phyloP scores from a whole-genome alignment of 2,797 vertebrate species.

The Poecilia wingei region DNA sequence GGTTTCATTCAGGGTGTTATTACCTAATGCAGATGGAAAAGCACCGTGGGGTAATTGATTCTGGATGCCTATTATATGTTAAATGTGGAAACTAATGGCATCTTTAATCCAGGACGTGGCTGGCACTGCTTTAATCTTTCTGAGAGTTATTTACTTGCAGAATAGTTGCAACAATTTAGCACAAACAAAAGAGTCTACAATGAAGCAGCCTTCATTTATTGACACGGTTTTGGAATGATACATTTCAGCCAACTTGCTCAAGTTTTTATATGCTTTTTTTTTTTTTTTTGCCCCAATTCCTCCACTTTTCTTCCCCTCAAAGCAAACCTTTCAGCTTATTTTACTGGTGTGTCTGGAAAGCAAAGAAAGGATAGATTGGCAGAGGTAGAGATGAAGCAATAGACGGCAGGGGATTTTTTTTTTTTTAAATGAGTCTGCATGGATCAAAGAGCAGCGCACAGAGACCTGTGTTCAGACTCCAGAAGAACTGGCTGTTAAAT shows the following conservation, averaged over 20 bases:
- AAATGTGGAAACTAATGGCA: not conserved
- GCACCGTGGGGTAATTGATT: not conserved
- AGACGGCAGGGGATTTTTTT: slow-evolving; percentile 28
- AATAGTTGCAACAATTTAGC: not conserved
- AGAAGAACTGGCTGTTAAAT: slow-evolving; percentile 62
- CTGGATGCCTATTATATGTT: not conserved
- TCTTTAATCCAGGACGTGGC: not conserved
- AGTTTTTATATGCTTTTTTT: slow-evolving; percentile 4
- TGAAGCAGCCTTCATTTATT: slow-evolving; percentile 12
- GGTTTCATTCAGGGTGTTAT: not conserved
- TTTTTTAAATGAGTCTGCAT: slow-evolving; percentile 59
- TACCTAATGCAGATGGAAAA: not conserved
- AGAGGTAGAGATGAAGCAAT: slow-evolving; percentile 48
- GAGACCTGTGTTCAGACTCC: slow-evolving; percentile 49
- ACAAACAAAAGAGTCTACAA: not conserved
- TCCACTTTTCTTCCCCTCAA: not conserved
- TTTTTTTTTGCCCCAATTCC: not conserved
- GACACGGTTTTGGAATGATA: slow-evolving; percentile 13
- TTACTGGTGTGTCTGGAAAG: slow-evolving; percentile 50
- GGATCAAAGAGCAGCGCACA: slow-evolving; percentile 66
- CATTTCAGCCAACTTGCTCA: slow-evolving; percentile 1
- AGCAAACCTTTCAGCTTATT: slow-evolving; percentile 50
- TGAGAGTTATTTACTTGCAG: not conserved
- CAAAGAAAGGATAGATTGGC: slow-evolving; percentile 46
- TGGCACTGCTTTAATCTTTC: not conserved